Percentiles rank a stretch among this genome's conserved stretches.
Conservation (phyloP, 2,113 vertebrate species). For the Xenopus borealis region DNA sequence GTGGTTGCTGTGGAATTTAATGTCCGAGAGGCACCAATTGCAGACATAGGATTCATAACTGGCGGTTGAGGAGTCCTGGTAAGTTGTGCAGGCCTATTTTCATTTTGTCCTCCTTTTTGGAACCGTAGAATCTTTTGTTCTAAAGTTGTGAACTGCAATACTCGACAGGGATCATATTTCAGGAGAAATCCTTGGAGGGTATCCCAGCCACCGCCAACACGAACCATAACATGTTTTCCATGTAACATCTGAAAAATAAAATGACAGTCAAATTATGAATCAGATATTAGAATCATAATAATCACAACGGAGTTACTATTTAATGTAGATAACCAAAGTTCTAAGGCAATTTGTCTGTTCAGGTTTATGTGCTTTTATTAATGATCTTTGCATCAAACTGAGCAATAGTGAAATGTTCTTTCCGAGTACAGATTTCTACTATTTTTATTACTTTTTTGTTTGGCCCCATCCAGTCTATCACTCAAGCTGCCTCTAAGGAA, state of each 20-base stretch:
- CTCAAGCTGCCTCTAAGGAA: too few species aligned
- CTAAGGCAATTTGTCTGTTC: too few species aligned
- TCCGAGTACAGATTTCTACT: too few species aligned
- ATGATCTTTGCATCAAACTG: too few species aligned
- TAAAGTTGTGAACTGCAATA: conserved; percentile 91
- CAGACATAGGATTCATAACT: conserved; percentile 85
- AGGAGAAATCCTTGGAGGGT: conserved; percentile 91
- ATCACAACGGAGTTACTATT: too few species aligned
- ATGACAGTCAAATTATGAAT: too few species aligned
- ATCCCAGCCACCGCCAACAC: conserved; percentile 97
- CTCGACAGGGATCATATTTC: conserved; percentile 89
- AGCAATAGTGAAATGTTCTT: too few species aligned
- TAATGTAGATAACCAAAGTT: too few species aligned
- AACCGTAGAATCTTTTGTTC: conserved; percentile 95
- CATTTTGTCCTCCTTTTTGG: conserved; percentile 79
- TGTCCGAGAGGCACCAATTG: conserved; percentile 70
- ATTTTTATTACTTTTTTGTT: too few species aligned
- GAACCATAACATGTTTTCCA: conserved; percentile 97
- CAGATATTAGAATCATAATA: too few species aligned
- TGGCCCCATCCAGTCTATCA: too few species aligned
- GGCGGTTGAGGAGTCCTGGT: conserved; percentile 63
- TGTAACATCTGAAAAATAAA: conserved; percentile 84
- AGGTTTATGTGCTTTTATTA: too few species aligned
- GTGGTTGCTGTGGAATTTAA: conserved; percentile 57
- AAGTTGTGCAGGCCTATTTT: conserved; percentile 48